These are phyloP conservation scores for Helicolenus hilgendorfi DNA, from an alignment of 2,797 vertebrate species.

Conservation along the genomic window DNA sequence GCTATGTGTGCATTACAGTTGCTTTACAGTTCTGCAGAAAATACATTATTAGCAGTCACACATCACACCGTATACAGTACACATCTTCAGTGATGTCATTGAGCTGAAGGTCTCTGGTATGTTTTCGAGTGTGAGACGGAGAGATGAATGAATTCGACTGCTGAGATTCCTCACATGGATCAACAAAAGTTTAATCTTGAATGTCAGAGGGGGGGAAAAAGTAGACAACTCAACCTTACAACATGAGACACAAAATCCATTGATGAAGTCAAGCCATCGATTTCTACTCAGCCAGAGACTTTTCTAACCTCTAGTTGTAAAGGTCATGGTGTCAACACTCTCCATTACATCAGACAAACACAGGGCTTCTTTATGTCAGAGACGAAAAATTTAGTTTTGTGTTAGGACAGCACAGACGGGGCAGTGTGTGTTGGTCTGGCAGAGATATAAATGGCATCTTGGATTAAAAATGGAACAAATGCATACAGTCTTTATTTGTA, in stretches of 20 bases:
- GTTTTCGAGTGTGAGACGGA: not conserved
- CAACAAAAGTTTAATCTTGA: slow-evolving; percentile 28
- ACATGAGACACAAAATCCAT: slow-evolving; percentile 67
- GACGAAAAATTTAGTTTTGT: slow-evolving; percentile 1
- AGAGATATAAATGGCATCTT: not conserved
- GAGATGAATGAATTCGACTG: not conserved
- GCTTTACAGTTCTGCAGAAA: not conserved
- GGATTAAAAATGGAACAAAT: not conserved
- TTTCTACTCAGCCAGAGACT: slow-evolving; percentile 56
- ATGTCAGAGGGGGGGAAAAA: not conserved
- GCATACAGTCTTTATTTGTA: too few species aligned
- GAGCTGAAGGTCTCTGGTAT: not conserved
- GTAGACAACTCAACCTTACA: slow-evolving; percentile 13
- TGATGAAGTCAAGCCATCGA: slow-evolving; percentile 63
- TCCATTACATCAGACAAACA: slow-evolving; percentile 39
- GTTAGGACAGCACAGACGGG: not conserved
- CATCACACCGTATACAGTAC: not conserved
- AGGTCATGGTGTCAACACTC: slow-evolving; percentile 55
- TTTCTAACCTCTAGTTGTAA: slow-evolving; percentile 48
- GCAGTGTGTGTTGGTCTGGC: not conserved
- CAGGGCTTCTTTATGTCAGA: not conserved
- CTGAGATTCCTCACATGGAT: slow-evolving; percentile 1
- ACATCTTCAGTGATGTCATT: not conserved
- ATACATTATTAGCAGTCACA: not conserved
- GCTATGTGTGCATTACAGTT: not conserved